phyloP scores from a whole-genome alignment of 2,888 invertebrate genomes.

The Cantharis rustica region DNA sequence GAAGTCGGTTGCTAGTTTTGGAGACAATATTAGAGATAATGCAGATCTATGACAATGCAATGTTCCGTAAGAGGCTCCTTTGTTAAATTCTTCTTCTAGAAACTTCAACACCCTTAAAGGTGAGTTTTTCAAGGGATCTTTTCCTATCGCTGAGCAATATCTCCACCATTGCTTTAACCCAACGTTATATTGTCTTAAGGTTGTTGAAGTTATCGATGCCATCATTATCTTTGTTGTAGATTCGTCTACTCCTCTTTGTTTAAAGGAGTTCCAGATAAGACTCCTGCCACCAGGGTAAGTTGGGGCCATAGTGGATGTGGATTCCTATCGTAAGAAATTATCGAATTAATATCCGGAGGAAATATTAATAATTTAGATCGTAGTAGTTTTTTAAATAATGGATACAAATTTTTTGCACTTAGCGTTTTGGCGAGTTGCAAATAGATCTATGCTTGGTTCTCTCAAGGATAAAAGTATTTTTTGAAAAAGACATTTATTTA shows the following conservation, averaged over 20 bases:
- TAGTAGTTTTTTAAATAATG: background rate
- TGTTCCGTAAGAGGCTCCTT: too few relatives aligned
- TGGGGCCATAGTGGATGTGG: slow-evolving; percentile 6
- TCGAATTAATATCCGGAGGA: slow-evolving; percentile 19
- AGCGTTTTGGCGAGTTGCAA: slow-evolving; percentile 7
- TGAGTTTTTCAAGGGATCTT: background rate
- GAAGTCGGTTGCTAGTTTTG: background rate
- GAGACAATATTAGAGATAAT: too few relatives aligned
- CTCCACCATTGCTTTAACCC: slow-evolving; percentile 7
- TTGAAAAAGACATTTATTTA: slow-evolving; percentile 6
- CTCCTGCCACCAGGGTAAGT: slow-evolving; percentile 14
- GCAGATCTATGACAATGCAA: too few relatives aligned
- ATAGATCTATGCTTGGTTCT: slow-evolving; percentile 6
- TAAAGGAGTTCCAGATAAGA: slow-evolving; percentile 3
- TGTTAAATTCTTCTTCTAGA: too few relatives aligned
- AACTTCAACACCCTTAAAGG: background rate
- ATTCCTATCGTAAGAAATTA: background rate
- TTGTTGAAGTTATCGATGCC: too few relatives aligned
- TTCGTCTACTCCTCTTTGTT: background rate
- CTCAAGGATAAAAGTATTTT: background rate
- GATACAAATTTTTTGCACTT: slow-evolving; percentile 9
- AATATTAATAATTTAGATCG: slow-evolving; percentile 22
- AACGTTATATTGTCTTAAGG: slow-evolving; percentile 6
- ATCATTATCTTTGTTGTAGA: background rate
- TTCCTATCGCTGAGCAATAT: background rate